These are phyloP conservation scores for Phorcus lineatus DNA, from an alignment of 2,888 invertebrate genomes.

Conservation along the genomic window DNA sequence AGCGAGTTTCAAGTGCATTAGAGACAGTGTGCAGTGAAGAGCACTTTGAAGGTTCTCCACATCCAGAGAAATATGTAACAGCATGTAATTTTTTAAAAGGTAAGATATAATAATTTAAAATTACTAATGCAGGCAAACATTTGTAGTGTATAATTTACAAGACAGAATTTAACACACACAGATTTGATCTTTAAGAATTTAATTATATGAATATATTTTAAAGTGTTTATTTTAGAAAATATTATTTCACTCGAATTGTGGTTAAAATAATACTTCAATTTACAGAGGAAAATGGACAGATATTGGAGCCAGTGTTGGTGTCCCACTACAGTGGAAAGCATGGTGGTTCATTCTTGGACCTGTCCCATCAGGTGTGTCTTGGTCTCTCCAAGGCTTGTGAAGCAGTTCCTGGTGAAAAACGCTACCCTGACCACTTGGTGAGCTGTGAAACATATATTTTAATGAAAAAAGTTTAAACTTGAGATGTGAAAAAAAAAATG, in stretches of 20 bases:
- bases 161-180: too few species aligned
- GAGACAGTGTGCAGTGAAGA: constrained; percentile 2
- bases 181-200: too few species aligned
- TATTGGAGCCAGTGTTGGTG: constrained; percentile 24
- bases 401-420: constrained; percentile 27
- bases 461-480: too few species aligned
- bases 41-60: background rate
- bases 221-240: too few species aligned
- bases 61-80: background rate
- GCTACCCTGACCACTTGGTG: constrained; percentile 23
- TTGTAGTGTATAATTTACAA: too few species aligned
- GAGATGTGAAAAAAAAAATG: too few species aligned
- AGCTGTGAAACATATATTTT: background rate
- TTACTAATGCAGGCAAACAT: too few species aligned
- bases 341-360: constrained; percentile 29
- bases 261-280: background rate
- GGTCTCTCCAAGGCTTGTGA: constrained; percentile 35
- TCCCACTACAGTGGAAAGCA: constrained; percentile 27
- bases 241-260: too few species aligned
- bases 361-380: constrained; percentile 37
- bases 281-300: constrained; percentile 25
- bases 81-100: background rate
- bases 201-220: too few species aligned
- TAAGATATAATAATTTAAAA: background rate
- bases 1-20: constrained; percentile 9